Conservation (phyloP, 2,113 vertebrate species). For the Budorcas taxicolor region DNA sequence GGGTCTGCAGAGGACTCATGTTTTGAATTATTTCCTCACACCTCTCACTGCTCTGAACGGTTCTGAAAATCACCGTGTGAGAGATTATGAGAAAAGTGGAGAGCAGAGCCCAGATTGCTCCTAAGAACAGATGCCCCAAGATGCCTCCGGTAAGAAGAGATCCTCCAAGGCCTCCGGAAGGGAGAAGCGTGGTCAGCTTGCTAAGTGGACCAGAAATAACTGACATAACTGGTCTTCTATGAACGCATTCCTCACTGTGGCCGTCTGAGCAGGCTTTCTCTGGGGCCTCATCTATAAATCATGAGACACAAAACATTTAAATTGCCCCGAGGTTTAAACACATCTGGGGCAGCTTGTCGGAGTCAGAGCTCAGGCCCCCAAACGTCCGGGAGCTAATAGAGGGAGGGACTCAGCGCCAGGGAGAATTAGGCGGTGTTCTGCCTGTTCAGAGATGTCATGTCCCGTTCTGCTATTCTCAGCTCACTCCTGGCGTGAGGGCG, state of each 20-base stretch:
- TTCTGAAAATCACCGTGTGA: neutral
- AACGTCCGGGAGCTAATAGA: fast-evolving
- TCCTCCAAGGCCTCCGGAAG: neutral
- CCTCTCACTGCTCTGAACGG: fast-evolving
- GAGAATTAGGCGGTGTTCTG: fast-evolving
- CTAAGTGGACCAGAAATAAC: neutral
- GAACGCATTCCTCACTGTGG: fast-evolving
- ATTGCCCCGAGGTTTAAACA: neutral
- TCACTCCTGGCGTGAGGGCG: fast-evolving
- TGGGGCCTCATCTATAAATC: neutral
- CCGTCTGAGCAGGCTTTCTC: too few relatives aligned
- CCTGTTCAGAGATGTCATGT: fast-evolving
- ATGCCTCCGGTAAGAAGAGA: too few relatives aligned
- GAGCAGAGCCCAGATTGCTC: neutral
- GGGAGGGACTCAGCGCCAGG: fast-evolving
- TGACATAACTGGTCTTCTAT: fast-evolving
- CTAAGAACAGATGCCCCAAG: neutral
- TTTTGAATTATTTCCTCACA: fast-evolving
- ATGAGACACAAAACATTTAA: neutral
- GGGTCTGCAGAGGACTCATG: neutral
- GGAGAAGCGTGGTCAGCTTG: neutral
- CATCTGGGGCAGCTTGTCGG: neutral
- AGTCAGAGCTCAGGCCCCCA: neutral
- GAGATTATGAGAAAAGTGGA: neutral
- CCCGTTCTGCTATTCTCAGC: fast-evolving